Conservation (phyloP, 2,797 vertebrate genomes). For the Ciconia nigra region DNA sequence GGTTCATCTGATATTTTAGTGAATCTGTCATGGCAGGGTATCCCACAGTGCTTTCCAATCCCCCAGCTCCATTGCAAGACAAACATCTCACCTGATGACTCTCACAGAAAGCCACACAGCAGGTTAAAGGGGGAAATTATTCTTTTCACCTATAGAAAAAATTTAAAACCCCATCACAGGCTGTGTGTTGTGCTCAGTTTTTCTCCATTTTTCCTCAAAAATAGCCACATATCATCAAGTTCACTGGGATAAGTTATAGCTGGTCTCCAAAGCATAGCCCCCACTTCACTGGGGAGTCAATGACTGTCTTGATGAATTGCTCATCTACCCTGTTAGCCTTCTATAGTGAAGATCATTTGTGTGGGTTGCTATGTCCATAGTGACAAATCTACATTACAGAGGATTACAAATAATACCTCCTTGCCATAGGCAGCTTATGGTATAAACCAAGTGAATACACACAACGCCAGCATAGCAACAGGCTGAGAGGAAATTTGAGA, state of each 20-base stretch:
- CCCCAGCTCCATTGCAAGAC: not conserved
- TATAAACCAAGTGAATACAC: not conserved
- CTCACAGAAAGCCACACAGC: not conserved
- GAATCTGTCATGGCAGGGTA: not conserved
- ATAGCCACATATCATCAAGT: not conserved
- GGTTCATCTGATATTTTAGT: not conserved
- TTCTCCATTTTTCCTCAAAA: not conserved
- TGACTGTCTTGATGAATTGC: not conserved
- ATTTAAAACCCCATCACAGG: not conserved
- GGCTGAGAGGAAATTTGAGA: not conserved
- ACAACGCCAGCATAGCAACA: not conserved
- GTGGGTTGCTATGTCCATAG: not conserved
- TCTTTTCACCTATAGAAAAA: not conserved
- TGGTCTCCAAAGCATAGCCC: not conserved
- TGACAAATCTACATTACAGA: not conserved
- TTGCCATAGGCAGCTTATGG: not conserved
- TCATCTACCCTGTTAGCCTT: not conserved
- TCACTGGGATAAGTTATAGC: not conserved
- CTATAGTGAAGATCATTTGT: not conserved
- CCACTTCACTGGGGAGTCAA: not conserved
- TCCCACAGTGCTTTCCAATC: not conserved
- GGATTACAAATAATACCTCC: not conserved
- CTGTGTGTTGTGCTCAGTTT: not conserved
- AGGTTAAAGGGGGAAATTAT: not conserved
- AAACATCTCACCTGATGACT: not conserved